Base-by-base conservation (phyloP, 1,140 invertebrate genomes). In the Adoxophyes honmai region DNA sequence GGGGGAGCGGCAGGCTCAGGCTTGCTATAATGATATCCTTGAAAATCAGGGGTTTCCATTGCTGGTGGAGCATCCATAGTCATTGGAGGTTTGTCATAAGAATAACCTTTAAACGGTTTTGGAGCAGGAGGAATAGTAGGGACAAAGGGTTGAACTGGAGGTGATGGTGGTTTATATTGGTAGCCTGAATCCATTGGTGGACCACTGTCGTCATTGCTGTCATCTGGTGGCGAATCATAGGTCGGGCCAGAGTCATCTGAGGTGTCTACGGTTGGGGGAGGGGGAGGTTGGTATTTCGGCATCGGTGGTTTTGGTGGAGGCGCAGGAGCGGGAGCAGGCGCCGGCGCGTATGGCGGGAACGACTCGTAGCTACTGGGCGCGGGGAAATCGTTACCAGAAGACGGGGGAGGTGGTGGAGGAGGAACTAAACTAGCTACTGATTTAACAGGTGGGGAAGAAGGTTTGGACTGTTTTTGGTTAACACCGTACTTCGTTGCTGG, bases 351-450 rank as follows among this genome's bases (percentile, higher is more conserved):
- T 1, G 82, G 80, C 37, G 86, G 86, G 59, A 87, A 86, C 5
- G 81, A 78, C 54, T 88, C 86, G 44, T 88, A 89, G 39, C 55
- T 86, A 34, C 63, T 58, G 1, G 80, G 77, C 39, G 64, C 44
- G 38, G 83, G 82, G 48, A 85, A 83, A 60, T 81, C 76, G 53
- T 72, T 66, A 28, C 59, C 74, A 9, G 72, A 66, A 10, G 64
- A 73, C 18, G 82, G 63, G 5, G 70, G 76, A 2, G 85, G 86
- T 5, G 74, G 84, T 7, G 88, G 88, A 0, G 86, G 86, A 7
- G 87, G 86, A 58, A 68, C 59, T 8, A 68, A 52, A 28, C 72
- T 82, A 7, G 81, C 73, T n/a, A 73, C 73, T 35, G 81, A 68
- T 59, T 71, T 74, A 11, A 57, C 55, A 54, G 75, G 63, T 38